Conservation (phyloP, 1,140 invertebrate genomes). For the Drosophila pruinosa region DNA sequence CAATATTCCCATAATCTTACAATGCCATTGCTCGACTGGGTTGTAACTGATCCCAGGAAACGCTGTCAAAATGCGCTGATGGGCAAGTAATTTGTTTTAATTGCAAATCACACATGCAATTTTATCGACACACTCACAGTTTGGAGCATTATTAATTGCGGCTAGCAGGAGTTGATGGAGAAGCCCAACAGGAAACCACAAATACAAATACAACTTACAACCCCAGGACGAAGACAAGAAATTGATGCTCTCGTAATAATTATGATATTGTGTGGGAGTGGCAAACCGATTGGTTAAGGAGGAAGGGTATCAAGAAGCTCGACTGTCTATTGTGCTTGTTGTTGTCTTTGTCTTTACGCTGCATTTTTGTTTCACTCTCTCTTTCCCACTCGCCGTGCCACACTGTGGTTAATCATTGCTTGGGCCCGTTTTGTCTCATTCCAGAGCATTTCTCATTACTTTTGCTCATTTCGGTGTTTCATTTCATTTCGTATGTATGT, state of each 20-base stretch:
- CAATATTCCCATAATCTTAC: too few species aligned
- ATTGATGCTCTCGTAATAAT: constrained; percentile 65
- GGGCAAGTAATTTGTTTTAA: constrained; percentile 42
- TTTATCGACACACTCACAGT: constrained; percentile 21
- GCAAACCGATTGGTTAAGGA: background rate
- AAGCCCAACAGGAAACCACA: constrained; percentile 32
- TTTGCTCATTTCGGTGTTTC: constrained; percentile 76
- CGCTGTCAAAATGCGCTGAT: background rate
- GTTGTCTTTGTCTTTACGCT: constrained; percentile 2
- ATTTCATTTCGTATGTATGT: constrained; percentile 39
- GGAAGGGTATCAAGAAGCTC: background rate
- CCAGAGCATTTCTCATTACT: constrained; percentile 68
- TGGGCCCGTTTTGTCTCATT: constrained; percentile 14
- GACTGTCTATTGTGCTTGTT: background rate
- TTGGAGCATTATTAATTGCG: constrained; percentile 17
- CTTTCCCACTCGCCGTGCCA: background rate
- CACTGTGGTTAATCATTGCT: constrained; percentile 50
- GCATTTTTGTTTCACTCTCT: background rate
- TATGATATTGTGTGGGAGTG: constrained; percentile 53
- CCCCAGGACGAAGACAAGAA: constrained; percentile 9
- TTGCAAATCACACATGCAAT: constrained; percentile 48
- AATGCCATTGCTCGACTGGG: too few species aligned
- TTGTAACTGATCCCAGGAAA: background rate
- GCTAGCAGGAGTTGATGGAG: background rate
- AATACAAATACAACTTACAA: constrained; percentile 24